These are phyloP conservation scores for Prionace glauca DNA, from an alignment of 2,797 vertebrate species.

Conservation along the genomic window DNA sequence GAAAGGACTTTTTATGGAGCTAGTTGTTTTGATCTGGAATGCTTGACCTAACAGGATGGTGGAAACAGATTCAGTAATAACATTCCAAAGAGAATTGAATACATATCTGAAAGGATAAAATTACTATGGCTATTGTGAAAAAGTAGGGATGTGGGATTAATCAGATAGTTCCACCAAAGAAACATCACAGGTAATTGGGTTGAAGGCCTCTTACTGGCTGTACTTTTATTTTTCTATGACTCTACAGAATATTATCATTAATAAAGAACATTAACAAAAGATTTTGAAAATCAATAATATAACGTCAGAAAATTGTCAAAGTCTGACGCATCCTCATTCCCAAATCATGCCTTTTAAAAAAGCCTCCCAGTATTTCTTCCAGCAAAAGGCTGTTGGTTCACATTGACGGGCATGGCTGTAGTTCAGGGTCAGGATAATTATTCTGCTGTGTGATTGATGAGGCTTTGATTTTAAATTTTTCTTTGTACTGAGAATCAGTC, in stretches of 20 bases:
- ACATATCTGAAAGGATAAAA: background rate
- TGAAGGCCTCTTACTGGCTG: background rate
- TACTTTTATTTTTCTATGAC: background rate
- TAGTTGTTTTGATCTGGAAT: background rate
- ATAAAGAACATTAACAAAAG: background rate
- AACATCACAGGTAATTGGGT: background rate
- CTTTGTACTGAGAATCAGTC: conserved; percentile 22
- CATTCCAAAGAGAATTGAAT: background rate
- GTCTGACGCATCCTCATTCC: background rate
- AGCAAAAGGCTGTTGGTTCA: background rate
- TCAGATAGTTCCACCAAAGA: background rate
- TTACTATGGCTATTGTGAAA: background rate
- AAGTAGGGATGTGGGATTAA: background rate
- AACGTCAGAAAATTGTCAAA: background rate
- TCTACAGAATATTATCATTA: background rate
- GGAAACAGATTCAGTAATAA: background rate
- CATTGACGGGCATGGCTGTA: background rate
- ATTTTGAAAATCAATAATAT: background rate
- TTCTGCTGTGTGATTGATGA: conserved; percentile 29
- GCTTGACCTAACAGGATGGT: background rate
- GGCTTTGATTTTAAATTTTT: conserved; percentile 28
- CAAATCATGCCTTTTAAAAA: background rate
- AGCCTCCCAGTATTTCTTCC: background rate
- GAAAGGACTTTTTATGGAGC: background rate
- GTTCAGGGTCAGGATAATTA: conserved; percentile 36